These are phyloP conservation scores for Panulirus ornatus DNA, from an alignment of 1,140 invertebrate species.

Conservation along the genomic window DNA sequence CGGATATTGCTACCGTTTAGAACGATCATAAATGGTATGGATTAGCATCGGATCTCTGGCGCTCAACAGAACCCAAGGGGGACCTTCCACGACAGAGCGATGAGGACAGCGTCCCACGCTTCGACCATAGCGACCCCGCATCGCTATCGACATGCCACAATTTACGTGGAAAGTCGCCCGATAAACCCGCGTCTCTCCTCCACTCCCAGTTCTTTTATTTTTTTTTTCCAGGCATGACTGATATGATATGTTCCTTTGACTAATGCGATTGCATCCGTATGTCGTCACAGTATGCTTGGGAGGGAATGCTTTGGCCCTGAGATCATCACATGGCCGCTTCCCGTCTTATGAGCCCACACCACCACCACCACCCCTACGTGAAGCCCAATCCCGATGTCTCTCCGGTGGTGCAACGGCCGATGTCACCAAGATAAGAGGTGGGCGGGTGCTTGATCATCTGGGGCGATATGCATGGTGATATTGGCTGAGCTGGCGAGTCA, in stretches of 20 bases:
- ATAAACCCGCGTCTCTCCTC: not conserved
- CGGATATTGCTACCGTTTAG: too few relatives aligned
- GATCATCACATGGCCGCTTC: not conserved
- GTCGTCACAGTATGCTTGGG: too few relatives aligned
- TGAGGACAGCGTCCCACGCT: too few relatives aligned
- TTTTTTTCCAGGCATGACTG: not conserved
- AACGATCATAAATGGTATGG: too few relatives aligned
- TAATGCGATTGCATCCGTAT: too few relatives aligned
- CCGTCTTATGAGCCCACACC: too few relatives aligned
- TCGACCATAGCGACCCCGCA: too few relatives aligned
- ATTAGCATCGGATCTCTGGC: too few relatives aligned
- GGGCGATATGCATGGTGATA: not conserved
- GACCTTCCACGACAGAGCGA: too few relatives aligned
- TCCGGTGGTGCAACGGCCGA: not conserved
- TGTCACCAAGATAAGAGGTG: constrained; percentile 7
- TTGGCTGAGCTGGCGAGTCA: constrained; percentile 7
- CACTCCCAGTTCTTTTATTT: too few relatives aligned
- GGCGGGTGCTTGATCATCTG: constrained; percentile 17
- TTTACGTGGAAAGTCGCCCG: not conserved
- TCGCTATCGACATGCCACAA: not conserved
- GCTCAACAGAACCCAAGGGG: too few relatives aligned
- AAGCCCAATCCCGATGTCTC: not conserved
- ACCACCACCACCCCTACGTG: too few relatives aligned
- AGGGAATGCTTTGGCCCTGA: not conserved
- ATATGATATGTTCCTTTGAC: not conserved